phyloP scores from a whole-genome alignment of 2,888 invertebrate species.

The Myopa testacea region DNA sequence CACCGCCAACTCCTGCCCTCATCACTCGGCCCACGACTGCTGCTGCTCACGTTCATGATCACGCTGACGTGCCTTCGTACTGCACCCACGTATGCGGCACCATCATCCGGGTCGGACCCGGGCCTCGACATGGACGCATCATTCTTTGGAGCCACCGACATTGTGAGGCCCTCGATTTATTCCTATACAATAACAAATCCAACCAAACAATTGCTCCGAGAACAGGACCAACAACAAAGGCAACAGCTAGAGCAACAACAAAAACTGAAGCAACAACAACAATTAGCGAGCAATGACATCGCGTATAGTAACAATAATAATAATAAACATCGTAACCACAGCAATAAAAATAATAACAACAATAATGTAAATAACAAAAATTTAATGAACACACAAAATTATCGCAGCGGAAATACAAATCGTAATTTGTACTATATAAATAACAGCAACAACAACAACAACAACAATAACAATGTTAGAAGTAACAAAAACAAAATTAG shows the following conservation, averaged over 20 bases:
- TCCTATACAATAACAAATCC: slow-evolving; percentile 59
- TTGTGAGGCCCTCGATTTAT: slow-evolving; percentile 54
- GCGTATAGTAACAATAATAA: slow-evolving; percentile 38
- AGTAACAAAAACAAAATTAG: not conserved
- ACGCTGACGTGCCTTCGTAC: not conserved
- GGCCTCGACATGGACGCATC: not conserved
- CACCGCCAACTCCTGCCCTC: not conserved
- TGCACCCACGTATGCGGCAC: slow-evolving; percentile 38
- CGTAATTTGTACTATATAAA: slow-evolving; percentile 59
- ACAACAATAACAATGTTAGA: not conserved
- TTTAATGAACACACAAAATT: slow-evolving; percentile 56
- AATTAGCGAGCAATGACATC: slow-evolving; percentile 43
- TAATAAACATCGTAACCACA: slow-evolving; percentile 44
- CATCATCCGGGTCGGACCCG: slow-evolving; percentile 39
- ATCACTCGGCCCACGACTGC: not conserved
- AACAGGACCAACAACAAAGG: slow-evolving; percentile 42
- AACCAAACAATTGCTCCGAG: slow-evolving; percentile 42
- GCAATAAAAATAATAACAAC: slow-evolving; percentile 43
- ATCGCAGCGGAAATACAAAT: slow-evolving; percentile 47
- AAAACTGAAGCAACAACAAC: slow-evolving; percentile 44
- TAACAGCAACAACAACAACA: slow-evolving; percentile 16
- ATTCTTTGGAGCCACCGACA: not conserved
- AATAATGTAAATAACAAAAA: slow-evolving; percentile 44
- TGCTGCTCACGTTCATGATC: slow-evolving; percentile 1
- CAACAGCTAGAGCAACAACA: slow-evolving; percentile 46